Evolutionary conservation across 2,888 invertebrate genomes (phyloP).

Genomic region (Netelia virgata): DNA sequence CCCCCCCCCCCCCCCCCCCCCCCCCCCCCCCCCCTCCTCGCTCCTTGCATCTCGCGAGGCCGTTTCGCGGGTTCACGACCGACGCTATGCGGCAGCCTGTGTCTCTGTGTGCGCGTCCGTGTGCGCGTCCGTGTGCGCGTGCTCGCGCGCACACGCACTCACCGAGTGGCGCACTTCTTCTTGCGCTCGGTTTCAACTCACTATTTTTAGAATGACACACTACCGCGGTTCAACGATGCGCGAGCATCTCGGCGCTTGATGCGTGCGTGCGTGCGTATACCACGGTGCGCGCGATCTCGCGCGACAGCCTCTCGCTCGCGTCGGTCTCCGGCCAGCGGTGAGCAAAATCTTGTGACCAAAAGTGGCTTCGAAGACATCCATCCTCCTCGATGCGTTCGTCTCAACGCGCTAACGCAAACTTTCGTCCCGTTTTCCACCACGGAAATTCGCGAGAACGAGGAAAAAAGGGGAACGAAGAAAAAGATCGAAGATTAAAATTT

Average conservation of each 20-base stretch:
- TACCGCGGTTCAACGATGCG: slow-evolving; percentile 81
- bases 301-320: slow-evolving; percentile 26
- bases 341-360: slow-evolving; percentile 77
- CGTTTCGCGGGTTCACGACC: slow-evolving; percentile 81
- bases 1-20: slow-evolving; percentile 54
- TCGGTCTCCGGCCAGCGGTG: slow-evolving; percentile 58
- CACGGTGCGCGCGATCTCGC: slow-evolving; percentile 43
- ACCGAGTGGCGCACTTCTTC: slow-evolving; percentile 34
- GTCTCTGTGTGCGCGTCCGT: slow-evolving; percentile 30
- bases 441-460: too few species aligned
- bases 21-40: slow-evolving; percentile 24
- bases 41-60: slow-evolving; percentile 70
- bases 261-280: slow-evolving; percentile 29
- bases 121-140: slow-evolving; percentile 8
- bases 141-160: neutral
- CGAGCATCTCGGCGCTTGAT: slow-evolving; percentile 63
- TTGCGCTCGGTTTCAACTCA: slow-evolving; percentile 65
- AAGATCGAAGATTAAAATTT: neutral
- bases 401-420: slow-evolving; percentile 2
- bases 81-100: slow-evolving; percentile 67
- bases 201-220: slow-evolving; percentile 84
- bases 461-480: too few species aligned
- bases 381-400: slow-evolving; percentile 6
- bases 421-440: neutral
- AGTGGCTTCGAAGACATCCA: slow-evolving; percentile 65